Evolutionary conservation across 2,888 invertebrate species (phyloP).

Genomic region (Pristionchus exspectatus): DNA sequence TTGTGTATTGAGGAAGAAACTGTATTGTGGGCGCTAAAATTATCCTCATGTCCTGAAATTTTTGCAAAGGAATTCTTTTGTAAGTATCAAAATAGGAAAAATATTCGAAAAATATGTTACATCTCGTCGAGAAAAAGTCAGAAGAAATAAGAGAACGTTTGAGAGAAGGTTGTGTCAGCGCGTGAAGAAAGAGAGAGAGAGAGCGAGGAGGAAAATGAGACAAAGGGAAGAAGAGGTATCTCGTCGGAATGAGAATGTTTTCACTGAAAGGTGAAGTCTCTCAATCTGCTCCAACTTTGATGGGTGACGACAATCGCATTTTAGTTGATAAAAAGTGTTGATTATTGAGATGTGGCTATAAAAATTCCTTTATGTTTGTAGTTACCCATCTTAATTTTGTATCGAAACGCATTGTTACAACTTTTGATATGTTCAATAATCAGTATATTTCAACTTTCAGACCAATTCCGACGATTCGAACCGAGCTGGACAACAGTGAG

Average conservation of each 20-base stretch:
- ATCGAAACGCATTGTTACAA: background rate
- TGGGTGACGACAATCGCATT: background rate
- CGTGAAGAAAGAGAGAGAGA: constrained; percentile 49
- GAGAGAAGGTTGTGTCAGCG: constrained; percentile 59
- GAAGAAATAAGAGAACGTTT: constrained; percentile 53
- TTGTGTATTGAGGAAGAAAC: background rate
- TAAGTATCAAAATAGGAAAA: background rate
- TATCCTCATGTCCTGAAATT: background rate
- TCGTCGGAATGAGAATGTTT: background rate
- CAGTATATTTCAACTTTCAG: background rate
- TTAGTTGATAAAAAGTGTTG: too few species aligned
- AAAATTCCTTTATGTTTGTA: background rate
- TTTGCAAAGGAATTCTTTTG: background rate
- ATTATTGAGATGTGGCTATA: background rate
- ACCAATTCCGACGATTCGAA: constrained; percentile 62
- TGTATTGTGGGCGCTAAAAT: background rate
- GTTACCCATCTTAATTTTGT: background rate
- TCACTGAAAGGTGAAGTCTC: background rate
- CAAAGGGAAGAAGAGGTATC: constrained; percentile 15
- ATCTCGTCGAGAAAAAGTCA: constrained; percentile 32
- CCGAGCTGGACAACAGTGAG: constrained; percentile 53
- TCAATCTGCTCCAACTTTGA: background rate
- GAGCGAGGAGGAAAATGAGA: constrained; percentile 50
- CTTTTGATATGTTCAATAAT: background rate
- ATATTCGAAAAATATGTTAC: background rate